Conservation (phyloP, 2,888 invertebrate species). For the Nasonia oneida region DNA sequence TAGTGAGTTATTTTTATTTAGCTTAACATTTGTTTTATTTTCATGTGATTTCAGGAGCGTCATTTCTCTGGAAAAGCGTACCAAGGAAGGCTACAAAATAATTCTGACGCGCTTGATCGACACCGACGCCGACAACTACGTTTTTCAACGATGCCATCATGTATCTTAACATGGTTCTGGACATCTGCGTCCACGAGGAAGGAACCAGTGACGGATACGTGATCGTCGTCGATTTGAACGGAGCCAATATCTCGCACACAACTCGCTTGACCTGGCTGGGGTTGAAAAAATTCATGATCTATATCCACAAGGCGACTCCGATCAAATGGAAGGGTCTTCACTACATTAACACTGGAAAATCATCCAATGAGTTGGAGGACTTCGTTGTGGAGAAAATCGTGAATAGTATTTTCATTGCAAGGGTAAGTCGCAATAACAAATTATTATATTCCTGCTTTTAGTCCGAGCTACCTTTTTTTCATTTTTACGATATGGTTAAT, state of each 20-base stretch:
- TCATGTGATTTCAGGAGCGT: background rate
- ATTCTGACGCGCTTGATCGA: conserved; percentile 81
- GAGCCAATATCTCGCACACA: conserved; percentile 83
- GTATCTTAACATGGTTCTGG: conserved; percentile 66
- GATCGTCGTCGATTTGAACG: conserved; percentile 83
- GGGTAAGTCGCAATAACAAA: background rate
- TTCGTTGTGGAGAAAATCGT: conserved; percentile 85
- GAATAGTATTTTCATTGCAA: background rate
- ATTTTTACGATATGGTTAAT: too few relatives aligned
- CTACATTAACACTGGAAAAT: conserved; percentile 84
- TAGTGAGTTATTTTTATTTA: too few relatives aligned
- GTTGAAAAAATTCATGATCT: conserved; percentile 84
- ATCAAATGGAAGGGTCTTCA: conserved; percentile 83
- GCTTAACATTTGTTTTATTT: background rate
- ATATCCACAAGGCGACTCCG: conserved; percentile 87
- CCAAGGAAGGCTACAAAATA: conserved; percentile 82
- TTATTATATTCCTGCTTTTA: background rate
- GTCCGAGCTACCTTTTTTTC: too few relatives aligned
- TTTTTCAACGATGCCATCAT: conserved; percentile 77
- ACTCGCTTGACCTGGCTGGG: conserved; percentile 83
- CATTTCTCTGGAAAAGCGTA: conserved; percentile 78
- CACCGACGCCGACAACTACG: conserved; percentile 82
- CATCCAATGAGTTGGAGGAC: conserved; percentile 86
- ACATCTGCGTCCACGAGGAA: conserved; percentile 80
- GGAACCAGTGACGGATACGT: conserved; percentile 83